Conservation (phyloP, 1,140 invertebrate genomes). For the Macrotrachela quadricornifera region DNA sequence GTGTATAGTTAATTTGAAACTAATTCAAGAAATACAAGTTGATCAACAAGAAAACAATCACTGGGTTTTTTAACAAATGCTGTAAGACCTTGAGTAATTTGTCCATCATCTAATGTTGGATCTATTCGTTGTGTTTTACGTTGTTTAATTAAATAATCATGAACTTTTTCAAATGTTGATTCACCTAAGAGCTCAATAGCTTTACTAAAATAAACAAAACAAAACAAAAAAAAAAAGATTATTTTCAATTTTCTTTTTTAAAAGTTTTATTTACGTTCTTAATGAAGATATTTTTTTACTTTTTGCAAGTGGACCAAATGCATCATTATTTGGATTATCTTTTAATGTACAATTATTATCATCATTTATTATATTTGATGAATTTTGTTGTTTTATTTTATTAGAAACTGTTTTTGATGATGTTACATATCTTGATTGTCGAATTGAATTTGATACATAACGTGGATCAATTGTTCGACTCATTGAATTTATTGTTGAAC, state of each 20-base stretch:
- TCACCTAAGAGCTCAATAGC: constrained; percentile 20
- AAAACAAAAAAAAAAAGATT: constrained; percentile 9
- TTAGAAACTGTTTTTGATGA: too few species aligned
- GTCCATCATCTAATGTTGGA: constrained; percentile 9
- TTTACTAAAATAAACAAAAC: constrained; percentile 16
- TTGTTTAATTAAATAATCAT: constrained; percentile 21
- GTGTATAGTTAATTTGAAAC: too few species aligned
- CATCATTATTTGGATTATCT: constrained; percentile 20
- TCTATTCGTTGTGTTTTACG: constrained; percentile 12
- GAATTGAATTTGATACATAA: too few species aligned
- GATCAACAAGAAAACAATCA: constrained; percentile 28
- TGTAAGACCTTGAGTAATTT: constrained; percentile 16
- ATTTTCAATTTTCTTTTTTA: neutral
- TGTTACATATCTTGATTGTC: too few species aligned
- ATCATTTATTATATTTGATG: too few species aligned
- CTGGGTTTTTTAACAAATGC: constrained; percentile 21
- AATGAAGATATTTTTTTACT: constrained; percentile 25
- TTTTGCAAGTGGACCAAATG: constrained; percentile 22
- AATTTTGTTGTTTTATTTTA: too few species aligned
- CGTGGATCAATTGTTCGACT: too few species aligned
- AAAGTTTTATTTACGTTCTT: constrained; percentile 14
- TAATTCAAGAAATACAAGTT: constrained; percentile 24
- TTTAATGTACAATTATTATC: constrained; percentile 10
- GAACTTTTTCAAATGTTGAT: constrained; percentile 21
- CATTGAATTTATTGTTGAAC: too few species aligned